phyloP scores from a whole-genome alignment of 2,888 invertebrate genomes.

The Eristalis tenax region DNA sequence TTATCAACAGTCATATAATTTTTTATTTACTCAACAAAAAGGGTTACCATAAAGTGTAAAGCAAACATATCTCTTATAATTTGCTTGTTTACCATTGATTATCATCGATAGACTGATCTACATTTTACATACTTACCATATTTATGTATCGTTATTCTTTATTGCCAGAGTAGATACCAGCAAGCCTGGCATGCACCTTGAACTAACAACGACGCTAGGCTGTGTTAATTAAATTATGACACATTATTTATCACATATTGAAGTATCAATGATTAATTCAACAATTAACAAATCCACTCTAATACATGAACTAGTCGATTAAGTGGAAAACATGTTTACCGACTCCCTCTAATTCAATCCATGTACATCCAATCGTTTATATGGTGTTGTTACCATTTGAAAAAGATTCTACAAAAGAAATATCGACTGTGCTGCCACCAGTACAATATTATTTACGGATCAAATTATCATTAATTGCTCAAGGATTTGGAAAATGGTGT shows the following conservation, averaged over 20 bases:
- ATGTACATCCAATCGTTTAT: neutral
- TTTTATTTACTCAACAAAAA: neutral
- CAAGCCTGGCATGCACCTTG: neutral
- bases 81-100: neutral
- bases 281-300: constrained; percentile 37
- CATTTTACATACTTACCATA: neutral
- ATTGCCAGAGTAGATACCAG: neutral
- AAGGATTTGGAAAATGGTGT: neutral
- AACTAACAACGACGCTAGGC: neutral
- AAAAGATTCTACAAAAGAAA: neutral
- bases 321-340: constrained; percentile 13
- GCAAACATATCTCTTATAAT: neutral
- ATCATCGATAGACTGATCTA: neutral
- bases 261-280: constrained; percentile 26
- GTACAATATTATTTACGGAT: neutral
- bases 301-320: constrained; percentile 29
- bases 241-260: neutral
- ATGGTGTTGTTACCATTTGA: neutral
- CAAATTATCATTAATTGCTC: neutral
- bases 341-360: neutral
- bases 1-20: neutral
- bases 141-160: neutral
- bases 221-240: constrained; percentile 17
- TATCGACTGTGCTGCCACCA: too few relatives aligned
- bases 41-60: neutral